phyloP scores from a whole-genome alignment of 2,113 vertebrate species.

The Gasterosteus nipponicus region DNA sequence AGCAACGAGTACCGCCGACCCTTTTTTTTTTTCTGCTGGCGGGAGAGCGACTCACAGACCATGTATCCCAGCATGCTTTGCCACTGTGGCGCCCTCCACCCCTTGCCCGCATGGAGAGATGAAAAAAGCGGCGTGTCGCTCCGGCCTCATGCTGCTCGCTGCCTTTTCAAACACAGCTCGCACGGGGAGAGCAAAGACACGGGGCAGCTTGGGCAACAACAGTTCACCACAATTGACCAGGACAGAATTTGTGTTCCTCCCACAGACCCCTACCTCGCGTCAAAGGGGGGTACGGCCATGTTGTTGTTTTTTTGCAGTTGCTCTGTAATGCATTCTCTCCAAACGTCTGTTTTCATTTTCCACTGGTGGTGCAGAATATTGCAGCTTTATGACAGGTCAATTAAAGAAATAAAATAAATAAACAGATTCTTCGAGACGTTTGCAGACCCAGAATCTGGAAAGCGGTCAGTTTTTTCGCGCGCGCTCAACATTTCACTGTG shows the following conservation, averaged over 20 bases:
- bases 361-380: constrained; percentile 67
- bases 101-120: constrained; percentile 72
- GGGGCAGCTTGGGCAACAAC: constrained; percentile 63
- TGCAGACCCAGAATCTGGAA: constrained; percentile 54
- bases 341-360: constrained; percentile 66
- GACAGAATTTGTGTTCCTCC: constrained; percentile 58
- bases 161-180: constrained; percentile 66
- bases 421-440: constrained; percentile 44
- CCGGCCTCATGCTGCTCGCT: constrained; percentile 61
- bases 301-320: constrained; percentile 20
- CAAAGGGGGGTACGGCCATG: constrained; percentile 12
- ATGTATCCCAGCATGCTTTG: constrained; percentile 82
- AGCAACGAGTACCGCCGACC: constrained; percentile 70
- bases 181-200: constrained; percentile 52
- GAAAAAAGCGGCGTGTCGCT: constrained; percentile 67
- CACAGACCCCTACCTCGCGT: neutral
- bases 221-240: constrained; percentile 54
- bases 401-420: neutral
- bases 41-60: constrained; percentile 68
- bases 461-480: constrained; percentile 44
- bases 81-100: constrained; percentile 71
- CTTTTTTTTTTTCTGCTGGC: constrained; percentile 33
- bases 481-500: constrained; percentile 43
- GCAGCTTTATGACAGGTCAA: neutral
- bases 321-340: constrained; percentile 38